phyloP scores from a whole-genome alignment of 2,797 vertebrate genomes.

The Neosilurus hyrtlii region DNA sequence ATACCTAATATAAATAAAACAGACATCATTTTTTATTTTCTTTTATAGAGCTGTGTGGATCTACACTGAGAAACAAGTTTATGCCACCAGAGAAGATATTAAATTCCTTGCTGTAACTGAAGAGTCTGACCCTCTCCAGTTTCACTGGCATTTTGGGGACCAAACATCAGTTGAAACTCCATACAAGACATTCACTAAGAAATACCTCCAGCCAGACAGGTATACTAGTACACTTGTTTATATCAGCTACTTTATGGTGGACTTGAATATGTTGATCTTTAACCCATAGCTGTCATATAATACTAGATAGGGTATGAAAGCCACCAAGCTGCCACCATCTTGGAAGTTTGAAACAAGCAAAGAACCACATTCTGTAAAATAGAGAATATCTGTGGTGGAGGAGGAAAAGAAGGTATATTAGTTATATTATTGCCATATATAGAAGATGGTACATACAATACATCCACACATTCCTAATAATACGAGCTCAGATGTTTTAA shows the following conservation, averaged over 20 bases:
- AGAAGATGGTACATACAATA: too few species aligned
- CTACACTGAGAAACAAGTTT: conserved; percentile 66
- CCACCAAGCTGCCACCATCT: too few species aligned
- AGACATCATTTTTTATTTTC: neutral
- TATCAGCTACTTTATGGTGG: too few species aligned
- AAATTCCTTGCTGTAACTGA: conserved; percentile 67
- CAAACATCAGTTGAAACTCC: conserved; percentile 63
- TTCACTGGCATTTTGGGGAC: conserved; percentile 79
- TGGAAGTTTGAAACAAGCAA: too few species aligned
- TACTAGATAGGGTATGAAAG: too few species aligned
- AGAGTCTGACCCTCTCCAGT: conserved; percentile 60
- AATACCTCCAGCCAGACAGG: conserved; percentile 70
- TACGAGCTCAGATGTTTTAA: too few species aligned
- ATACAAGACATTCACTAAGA: conserved; percentile 65
- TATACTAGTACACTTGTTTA: conserved; percentile 41
- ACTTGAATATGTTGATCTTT: neutral
- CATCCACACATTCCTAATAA: too few species aligned
- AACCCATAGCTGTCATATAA: too few species aligned
- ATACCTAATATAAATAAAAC: neutral
- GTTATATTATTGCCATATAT: too few species aligned
- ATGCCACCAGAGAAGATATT: conserved; percentile 70
- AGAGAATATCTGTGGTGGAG: too few species aligned
- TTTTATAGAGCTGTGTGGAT: conserved; percentile 70
- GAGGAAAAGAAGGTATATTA: too few species aligned
- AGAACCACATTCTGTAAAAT: too few species aligned